These are phyloP conservation scores for Huso huso DNA, from an alignment of 2,797 vertebrate genomes.

Conservation along the genomic window DNA sequence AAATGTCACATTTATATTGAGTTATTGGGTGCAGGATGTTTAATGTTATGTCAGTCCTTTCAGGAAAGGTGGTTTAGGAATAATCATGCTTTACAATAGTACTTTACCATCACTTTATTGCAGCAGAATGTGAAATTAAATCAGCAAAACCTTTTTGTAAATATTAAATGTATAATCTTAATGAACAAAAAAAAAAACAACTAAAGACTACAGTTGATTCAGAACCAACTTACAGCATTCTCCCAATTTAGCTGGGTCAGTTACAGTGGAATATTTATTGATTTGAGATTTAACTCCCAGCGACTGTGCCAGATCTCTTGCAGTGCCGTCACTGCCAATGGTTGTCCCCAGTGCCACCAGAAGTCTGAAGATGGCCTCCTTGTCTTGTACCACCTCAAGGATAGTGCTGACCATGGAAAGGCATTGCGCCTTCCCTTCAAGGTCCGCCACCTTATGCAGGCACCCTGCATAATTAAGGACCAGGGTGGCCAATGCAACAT, in stretches of 20 bases:
- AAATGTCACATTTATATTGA: no score
- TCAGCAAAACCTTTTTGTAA: background rate
- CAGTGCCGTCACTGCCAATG: slow-evolving; percentile 77
- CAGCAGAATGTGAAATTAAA: background rate
- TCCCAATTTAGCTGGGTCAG: slow-evolving; percentile 85
- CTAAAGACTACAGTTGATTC: slow-evolving; percentile 71
- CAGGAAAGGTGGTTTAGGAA: background rate
- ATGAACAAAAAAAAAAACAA: slow-evolving; percentile 14
- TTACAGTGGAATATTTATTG: slow-evolving; percentile 77
- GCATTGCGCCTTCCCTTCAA: slow-evolving; percentile 94
- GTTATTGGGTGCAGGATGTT: no score
- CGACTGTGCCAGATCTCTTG: slow-evolving; percentile 85
- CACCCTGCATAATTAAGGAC: slow-evolving; percentile 85
- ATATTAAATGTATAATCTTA: background rate
- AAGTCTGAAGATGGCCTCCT: slow-evolving; percentile 92
- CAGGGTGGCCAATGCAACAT: slow-evolving; percentile 87
- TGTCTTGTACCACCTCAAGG: slow-evolving; percentile 88
- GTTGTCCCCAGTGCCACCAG: slow-evolving; percentile 93
- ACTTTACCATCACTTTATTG: slow-evolving; percentile 2
- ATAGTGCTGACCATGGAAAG: slow-evolving; percentile 84
- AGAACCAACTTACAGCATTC: slow-evolving; percentile 91
- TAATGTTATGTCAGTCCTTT: no score
- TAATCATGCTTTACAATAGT: background rate
- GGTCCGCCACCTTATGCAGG: slow-evolving; percentile 74
- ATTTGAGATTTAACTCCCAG: slow-evolving; percentile 89